Evolutionary conservation across 2,797 vertebrate genomes (phyloP).

Genomic region (Rhadinocentrus ornatus): DNA sequence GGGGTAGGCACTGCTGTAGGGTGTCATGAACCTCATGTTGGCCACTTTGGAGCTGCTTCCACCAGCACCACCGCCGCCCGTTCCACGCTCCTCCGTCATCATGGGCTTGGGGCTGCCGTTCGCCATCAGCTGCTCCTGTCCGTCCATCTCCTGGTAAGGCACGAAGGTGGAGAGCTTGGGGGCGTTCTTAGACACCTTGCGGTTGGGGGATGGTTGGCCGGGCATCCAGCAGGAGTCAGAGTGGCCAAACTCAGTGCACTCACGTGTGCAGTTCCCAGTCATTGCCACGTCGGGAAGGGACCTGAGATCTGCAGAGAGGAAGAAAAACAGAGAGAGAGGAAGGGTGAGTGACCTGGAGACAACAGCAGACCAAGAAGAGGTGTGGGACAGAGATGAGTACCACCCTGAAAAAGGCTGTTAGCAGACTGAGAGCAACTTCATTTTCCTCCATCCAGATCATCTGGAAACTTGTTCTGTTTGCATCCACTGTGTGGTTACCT

Average conservation of each 20-base stretch:
- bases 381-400: conserved; percentile 4
- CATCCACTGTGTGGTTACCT: not conserved
- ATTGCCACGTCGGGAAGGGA: conserved; percentile 97
- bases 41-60: conserved; percentile 91
- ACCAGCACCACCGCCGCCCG: conserved; percentile 53
- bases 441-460: not conserved
- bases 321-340: not conserved
- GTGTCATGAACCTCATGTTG: conserved; percentile 96
- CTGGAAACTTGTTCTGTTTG: not conserved
- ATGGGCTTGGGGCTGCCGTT: conserved; percentile 92
- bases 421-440: not conserved
- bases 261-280: conserved; percentile 97
- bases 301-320: conserved; percentile 87
- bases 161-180: conserved; percentile 99
- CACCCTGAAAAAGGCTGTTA: not conserved
- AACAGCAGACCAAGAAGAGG: no score
- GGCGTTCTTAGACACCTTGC: conserved; percentile 89
- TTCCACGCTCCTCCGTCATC: conserved; percentile 88
- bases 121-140: conserved; percentile 90
- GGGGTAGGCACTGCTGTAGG: conserved; percentile 97
- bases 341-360: not conserved
- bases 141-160: conserved; percentile 99
- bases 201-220: conserved; percentile 93
- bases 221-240: conserved; percentile 99
- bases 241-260: conserved; percentile 98